Conservation (phyloP, 2,113 vertebrate species). For the Gopherus evgoodei region DNA sequence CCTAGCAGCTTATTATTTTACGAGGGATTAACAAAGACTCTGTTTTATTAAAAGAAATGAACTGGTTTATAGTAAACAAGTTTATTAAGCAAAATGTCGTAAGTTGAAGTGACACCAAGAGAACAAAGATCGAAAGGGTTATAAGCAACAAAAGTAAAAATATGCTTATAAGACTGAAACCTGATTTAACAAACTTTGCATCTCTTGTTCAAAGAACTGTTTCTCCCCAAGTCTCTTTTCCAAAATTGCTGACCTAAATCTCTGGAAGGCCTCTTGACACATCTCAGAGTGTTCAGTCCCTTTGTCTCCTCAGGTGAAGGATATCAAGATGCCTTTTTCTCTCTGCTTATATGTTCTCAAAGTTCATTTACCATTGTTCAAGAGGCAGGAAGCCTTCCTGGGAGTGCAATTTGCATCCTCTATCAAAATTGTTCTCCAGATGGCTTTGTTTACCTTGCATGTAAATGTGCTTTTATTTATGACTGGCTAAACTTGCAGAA, state of each 20-base stretch:
- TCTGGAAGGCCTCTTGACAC: not conserved
- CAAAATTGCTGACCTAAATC: not conserved
- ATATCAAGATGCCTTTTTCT: not conserved
- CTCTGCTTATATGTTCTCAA: not conserved
- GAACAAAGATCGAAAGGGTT: not conserved
- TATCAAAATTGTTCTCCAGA: not conserved
- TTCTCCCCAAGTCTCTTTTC: not conserved
- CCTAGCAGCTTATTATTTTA: not conserved
- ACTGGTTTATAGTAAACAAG: not conserved
- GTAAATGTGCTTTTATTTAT: not conserved
- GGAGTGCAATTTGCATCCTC: not conserved
- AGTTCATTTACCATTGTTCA: not conserved
- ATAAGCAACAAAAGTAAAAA: not conserved
- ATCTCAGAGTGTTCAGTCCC: not conserved
- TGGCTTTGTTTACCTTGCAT: not conserved
- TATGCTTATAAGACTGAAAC: not conserved
- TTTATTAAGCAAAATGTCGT: not conserved
- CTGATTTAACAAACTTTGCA: not conserved
- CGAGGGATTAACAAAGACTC: not conserved
- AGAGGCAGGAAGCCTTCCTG: not conserved
- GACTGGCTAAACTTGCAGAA: not conserved
- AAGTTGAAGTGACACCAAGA: not conserved
- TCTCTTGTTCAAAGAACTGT: not conserved
- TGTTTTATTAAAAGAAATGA: not conserved
- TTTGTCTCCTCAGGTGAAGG: not conserved